Evolutionary conservation across 2,888 invertebrate species (phyloP), one percentile per base, ranked within the genome.

Genomic region (Gymnocheta viridis): DNA sequence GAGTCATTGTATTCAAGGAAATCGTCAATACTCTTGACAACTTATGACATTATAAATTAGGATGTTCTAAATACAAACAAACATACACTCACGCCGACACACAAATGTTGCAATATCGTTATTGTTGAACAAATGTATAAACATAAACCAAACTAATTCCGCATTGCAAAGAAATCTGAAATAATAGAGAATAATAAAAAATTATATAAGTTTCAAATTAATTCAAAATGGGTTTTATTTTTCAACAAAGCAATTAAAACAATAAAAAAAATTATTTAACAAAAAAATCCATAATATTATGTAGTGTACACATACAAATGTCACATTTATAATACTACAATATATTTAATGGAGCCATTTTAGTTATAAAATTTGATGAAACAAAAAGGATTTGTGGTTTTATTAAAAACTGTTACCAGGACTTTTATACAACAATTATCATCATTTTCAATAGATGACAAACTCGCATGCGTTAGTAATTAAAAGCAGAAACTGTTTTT

Each of bases 11-110:
- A 67, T 67, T 69, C 67, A 62, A 84, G 69, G 69, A 73, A 72
- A 73, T 73, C 73, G 56, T 74, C 78, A 77, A 84, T 84, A 69
- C 72, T 41, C 77, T 69, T 78, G 81, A 69, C 73, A 81, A 84
- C 78, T 81, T 73, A 69, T 81, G 81, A 73, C 62, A 73, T 80
- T 72, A 77, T 78, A 73, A 81, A 78, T 77, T 77, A 78, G 58
- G 24, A 81, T 77, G 41, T 73, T 47, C 51, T 22, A 51, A 29
- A 60, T 6, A 72, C 54, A 72, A 17, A 29, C 41, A 60, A 2
- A 19, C 32, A 62, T 10, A 12, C 14, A 17, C 14, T 38, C 14
- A 14, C 5, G 14, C 38, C 12, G 38, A 51, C 10, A 51, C 24
- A 32, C 6, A 44, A 19, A 19, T 49, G 0, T 49, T 49, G 47